A percentile compares a stretch with the other conserved stretches of the same genome.
Evolutionary conservation across 2,113 vertebrate species (phyloP).

Genomic region (Mirounga angustirostris): DNA sequence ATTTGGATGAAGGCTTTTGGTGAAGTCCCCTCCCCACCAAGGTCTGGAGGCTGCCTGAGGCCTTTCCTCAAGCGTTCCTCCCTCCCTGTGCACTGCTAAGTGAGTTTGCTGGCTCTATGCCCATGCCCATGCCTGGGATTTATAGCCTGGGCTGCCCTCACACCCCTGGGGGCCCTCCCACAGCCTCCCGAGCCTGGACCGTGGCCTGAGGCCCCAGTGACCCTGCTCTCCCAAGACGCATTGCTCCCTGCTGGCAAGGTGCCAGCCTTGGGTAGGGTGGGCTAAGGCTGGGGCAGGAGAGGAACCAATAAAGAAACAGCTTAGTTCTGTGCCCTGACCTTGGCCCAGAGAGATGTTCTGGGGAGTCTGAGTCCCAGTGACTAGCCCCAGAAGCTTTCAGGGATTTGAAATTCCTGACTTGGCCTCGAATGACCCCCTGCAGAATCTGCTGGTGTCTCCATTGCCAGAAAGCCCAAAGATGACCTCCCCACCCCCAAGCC

Average conservation of each 20-base stretch:
- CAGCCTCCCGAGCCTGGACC: neutral
- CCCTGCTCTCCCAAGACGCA: conserved; percentile 32
- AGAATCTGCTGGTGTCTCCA: conserved; percentile 22
- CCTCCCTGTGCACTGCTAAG: neutral
- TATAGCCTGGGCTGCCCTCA: neutral
- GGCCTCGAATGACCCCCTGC: neutral
- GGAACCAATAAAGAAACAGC: neutral
- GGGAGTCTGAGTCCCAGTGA: conserved; percentile 46
- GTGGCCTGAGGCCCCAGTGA: neutral
- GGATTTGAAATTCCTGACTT: conserved; percentile 56
- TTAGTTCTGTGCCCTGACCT: conserved; percentile 53
- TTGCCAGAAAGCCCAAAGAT: conserved; percentile 52
- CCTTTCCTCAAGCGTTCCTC: neutral
- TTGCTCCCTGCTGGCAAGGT: neutral
- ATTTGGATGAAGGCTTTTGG: neutral
- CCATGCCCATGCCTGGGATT: neutral
- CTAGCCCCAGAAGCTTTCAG: conserved; percentile 45
- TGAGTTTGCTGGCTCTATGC: conserved; percentile 46
- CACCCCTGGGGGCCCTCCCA: neutral
- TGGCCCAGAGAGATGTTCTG: neutral
- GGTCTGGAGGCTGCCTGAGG: neutral
- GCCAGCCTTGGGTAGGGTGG: neutral
- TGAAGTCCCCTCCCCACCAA: neutral
- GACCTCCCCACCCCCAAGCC: neutral
- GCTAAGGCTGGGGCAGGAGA: neutral